phyloP scores from a whole-genome alignment of 2,888 invertebrate genomes.

The Germaria angustata region DNA sequence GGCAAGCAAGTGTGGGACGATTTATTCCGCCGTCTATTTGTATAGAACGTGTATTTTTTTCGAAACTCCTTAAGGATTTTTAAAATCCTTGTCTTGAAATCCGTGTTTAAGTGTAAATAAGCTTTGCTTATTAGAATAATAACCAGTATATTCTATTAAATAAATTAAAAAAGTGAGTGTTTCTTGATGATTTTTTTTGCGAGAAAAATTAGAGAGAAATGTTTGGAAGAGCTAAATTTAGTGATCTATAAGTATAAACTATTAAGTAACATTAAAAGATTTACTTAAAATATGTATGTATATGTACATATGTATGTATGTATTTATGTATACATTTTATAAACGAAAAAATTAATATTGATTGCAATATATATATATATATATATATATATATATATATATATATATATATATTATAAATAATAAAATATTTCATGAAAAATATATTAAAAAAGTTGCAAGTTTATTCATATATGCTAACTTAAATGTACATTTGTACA shows the following conservation, averaged over 20 bases:
- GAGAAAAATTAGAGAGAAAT: neutral
- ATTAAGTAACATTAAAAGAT: too few species aligned
- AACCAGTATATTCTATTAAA: neutral
- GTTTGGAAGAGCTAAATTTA: neutral
- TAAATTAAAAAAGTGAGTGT: slow-evolving; percentile 52
- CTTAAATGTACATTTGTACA: too few species aligned
- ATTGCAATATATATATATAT: too few species aligned
- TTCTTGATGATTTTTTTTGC: neutral
- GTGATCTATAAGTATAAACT: too few species aligned
- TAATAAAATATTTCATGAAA: too few species aligned
- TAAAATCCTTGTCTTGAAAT: neutral
- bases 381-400: too few species aligned
- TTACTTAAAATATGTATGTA: too few species aligned
- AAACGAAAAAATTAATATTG: neutral
- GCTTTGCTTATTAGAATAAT: neutral
- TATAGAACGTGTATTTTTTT: slow-evolving; percentile 1
- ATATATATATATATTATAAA: too few species aligned
- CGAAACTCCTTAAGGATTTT: slow-evolving; percentile 56
- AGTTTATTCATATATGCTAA: too few species aligned
- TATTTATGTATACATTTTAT: too few species aligned
- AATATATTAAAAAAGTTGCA: too few species aligned
- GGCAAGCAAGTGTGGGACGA: slow-evolving; percentile 40
- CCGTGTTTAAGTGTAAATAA: neutral
- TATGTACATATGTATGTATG: too few species aligned
- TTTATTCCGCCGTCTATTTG: neutral